A percentile compares a stretch with the other conserved stretches of the same genome.
Evolutionary conservation across 2,113 vertebrate species (phyloP).

Genomic region (Pomatorhinus ruficollis): DNA sequence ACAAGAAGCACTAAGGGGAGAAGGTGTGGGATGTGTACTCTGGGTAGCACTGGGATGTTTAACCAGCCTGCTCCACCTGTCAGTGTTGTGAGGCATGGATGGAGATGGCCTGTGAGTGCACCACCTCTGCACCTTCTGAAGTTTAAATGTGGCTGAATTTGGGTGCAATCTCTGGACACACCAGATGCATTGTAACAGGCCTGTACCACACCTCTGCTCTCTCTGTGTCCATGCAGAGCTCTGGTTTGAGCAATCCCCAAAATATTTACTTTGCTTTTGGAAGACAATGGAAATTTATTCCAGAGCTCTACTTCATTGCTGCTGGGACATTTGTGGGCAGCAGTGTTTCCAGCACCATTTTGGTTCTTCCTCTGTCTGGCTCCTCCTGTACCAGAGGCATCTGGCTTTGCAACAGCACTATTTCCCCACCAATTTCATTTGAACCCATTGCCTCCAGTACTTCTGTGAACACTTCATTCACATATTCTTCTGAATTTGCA

Average conservation of each 20-base stretch:
- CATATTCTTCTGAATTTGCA: slow-evolving; percentile 4
- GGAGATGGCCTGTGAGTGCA: not conserved
- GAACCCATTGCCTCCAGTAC: not conserved
- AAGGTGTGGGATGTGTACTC: not conserved
- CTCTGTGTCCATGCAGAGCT: not conserved
- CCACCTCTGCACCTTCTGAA: not conserved
- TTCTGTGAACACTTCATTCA: not conserved
- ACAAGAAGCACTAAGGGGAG: not conserved
- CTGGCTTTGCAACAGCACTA: not conserved
- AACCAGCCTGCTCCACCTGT: not conserved
- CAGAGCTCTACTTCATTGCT: slow-evolving; percentile 11
- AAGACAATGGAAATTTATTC: slow-evolving; percentile 46
- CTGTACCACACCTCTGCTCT: not conserved
- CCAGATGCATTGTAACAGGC: not conserved
- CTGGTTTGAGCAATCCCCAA: not conserved
- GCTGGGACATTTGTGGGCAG: not conserved
- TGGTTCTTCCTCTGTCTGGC: not conserved
- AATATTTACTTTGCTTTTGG: not conserved
- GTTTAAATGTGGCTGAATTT: not conserved
- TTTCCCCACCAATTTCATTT: not conserved
- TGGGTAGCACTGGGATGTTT: not conserved
- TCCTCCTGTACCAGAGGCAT: not conserved
- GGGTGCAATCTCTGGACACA: not conserved
- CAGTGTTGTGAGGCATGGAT: not conserved
- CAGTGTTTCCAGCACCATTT: not conserved